These are phyloP conservation scores for Diprion similis DNA, from an alignment of 1,140 invertebrate genomes.

Conservation along the genomic window DNA sequence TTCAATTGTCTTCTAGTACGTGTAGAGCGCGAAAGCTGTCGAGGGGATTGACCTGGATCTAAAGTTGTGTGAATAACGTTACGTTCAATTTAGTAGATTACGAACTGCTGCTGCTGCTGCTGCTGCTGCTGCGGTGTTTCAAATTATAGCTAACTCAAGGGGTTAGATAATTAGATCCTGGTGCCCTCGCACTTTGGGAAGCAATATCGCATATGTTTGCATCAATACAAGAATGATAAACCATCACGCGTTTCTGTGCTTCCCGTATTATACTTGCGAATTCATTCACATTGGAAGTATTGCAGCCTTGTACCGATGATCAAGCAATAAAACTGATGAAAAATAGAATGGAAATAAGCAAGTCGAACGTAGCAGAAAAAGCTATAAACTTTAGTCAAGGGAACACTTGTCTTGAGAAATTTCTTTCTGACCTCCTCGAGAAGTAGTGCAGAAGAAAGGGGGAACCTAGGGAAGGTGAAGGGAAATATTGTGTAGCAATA, in stretches of 20 bases:
- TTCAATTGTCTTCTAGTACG: too few species aligned
- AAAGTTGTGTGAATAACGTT: neutral
- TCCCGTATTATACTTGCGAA: too few species aligned
- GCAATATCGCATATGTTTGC: neutral
- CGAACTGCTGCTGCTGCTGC: neutral
- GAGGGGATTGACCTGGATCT: neutral
- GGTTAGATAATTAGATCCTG: neutral
- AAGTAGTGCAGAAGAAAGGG: neutral
- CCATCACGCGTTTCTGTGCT: neutral
- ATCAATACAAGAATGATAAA: neutral
- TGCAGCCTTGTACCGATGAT: too few species aligned
- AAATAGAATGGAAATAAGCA: too few species aligned
- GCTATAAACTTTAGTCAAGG: too few species aligned
- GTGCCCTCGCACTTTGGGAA: neutral
- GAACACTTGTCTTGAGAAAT: neutral
- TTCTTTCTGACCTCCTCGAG: neutral
- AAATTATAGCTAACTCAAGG: neutral
- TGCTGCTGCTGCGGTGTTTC: neutral
- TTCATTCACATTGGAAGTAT: too few species aligned
- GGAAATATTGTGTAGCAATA: neutral
- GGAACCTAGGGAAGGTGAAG: neutral
- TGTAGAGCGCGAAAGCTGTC: too few species aligned
- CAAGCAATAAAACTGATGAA: too few species aligned
- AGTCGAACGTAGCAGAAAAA: too few species aligned
- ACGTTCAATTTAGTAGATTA: slow-evolving; percentile 2